These are phyloP conservation scores for Gymnorhina tibicen DNA, from an alignment of 2,113 vertebrate species.

Conservation along the genomic window DNA sequence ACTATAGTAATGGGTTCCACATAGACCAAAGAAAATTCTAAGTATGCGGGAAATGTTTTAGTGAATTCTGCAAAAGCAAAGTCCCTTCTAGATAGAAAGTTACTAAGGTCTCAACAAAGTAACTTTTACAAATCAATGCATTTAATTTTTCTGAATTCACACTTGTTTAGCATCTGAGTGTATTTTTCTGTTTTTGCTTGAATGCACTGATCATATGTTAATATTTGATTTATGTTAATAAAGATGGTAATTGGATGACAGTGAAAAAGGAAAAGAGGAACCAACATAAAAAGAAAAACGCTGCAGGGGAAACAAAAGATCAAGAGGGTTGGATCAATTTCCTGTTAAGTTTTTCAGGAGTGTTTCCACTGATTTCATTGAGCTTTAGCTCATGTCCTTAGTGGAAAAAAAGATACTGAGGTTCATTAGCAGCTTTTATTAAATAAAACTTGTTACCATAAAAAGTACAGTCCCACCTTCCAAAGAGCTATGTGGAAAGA, in stretches of 20 bases:
- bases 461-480: neutral
- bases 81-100: neutral
- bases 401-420: neutral
- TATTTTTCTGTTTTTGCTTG: neutral
- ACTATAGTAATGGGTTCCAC: neutral
- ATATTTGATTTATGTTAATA: constrained; percentile 2
- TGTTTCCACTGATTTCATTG: neutral
- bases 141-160: neutral
- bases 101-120: neutral
- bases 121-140: neutral
- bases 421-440: neutral
- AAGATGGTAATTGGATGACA: neutral
- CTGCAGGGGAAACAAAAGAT: neutral
- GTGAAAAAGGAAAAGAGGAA: neutral
- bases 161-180: neutral
- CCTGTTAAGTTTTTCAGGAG: neutral
- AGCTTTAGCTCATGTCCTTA: neutral
- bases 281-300: neutral
- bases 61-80: neutral
- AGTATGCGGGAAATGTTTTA: neutral
- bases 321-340: neutral
- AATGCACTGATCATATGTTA: neutral
- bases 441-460: neutral
- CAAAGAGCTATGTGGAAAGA: neutral
- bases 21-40: neutral